A percentile compares a stretch with the other conserved stretches of the same genome.
These are phyloP conservation scores for Brachirus orientalis DNA, from an alignment of 2,113 vertebrate genomes.

Conservation along the genomic window DNA sequence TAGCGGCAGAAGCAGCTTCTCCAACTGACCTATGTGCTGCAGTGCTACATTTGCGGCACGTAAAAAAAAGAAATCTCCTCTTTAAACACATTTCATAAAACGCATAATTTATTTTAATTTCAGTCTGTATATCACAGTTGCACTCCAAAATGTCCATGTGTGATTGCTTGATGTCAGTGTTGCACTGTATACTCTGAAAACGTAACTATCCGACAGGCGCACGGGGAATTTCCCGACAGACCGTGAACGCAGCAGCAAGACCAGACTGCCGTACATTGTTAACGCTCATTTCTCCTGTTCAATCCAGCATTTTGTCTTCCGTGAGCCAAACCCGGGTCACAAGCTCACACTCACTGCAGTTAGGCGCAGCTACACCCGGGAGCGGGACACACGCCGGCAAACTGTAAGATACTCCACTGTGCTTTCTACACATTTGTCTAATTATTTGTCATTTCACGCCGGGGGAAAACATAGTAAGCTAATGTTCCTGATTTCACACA, in stretches of 20 bases:
- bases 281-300: slow-evolving; percentile 59
- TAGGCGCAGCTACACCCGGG: slow-evolving; percentile 5
- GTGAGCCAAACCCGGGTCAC: slow-evolving; percentile 43
- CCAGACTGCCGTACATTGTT: slow-evolving; percentile 67
- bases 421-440: neutral
- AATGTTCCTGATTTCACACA: slow-evolving; percentile 22
- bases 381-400: slow-evolving; percentile 15
- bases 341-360: neutral
- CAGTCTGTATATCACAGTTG: too few relatives aligned
- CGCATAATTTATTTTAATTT: too few relatives aligned
- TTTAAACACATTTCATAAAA: neutral
- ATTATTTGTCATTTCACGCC: neutral
- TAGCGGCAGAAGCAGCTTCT: neutral
- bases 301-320: slow-evolving; percentile 55
- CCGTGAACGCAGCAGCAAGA: slow-evolving; percentile 9
- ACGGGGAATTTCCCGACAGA: neutral
- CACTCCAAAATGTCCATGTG: too few relatives aligned
- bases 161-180: too few relatives aligned
- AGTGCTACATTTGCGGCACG: neutral
- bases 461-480: slow-evolving; percentile 7
- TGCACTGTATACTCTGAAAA: neutral
- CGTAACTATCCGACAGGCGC: neutral
- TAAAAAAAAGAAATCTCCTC: neutral
- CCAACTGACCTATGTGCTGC: neutral
- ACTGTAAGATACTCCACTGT: slow-evolving; percentile 38